Evolutionary conservation across 1,140 invertebrate species (phyloP).

Genomic region (Pogonomyrmex barbatus): DNA sequence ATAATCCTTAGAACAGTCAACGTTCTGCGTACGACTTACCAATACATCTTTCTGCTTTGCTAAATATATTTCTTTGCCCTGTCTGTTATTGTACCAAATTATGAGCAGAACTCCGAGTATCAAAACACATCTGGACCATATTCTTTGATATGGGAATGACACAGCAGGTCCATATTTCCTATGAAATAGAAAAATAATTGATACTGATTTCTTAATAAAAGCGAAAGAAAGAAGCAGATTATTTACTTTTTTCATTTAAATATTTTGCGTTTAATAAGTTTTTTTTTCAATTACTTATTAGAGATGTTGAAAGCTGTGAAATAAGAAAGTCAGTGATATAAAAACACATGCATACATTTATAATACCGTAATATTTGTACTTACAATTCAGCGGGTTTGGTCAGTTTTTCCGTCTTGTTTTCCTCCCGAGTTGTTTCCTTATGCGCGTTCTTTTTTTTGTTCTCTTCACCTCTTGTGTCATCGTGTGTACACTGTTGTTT

Average conservation of each 20-base stretch:
- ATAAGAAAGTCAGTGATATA: neutral
- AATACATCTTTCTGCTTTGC: conserved; percentile 89
- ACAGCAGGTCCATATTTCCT: conserved; percentile 84
- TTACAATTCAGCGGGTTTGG: neutral
- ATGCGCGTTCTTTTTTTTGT: conserved; percentile 2
- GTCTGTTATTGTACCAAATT: conserved; percentile 89
- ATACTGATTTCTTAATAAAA: neutral
- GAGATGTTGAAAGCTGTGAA: neutral
- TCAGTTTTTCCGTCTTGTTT: neutral
- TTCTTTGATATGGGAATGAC: conserved; percentile 83
- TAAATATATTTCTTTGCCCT: conserved; percentile 87
- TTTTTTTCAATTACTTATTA: neutral
- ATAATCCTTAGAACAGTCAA: conserved; percentile 89
- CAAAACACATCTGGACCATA: conserved; percentile 85
- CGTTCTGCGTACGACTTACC: conserved; percentile 86
- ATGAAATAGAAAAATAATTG: conserved; percentile 42
- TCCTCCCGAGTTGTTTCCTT: conserved; percentile 18
- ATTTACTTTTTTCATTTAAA: neutral
- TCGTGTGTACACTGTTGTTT: neutral
- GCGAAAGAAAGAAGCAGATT: neutral
- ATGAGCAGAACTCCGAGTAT: conserved; percentile 86
- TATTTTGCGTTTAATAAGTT: neutral
- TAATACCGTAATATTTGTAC: neutral
- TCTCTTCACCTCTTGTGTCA: conserved; percentile 18
- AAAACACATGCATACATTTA: neutral